Percentiles rank a stretch among this genome's conserved stretches.
phyloP scores from a whole-genome alignment of 2,888 invertebrate genomes.

The Mechanitis messenoides region DNA sequence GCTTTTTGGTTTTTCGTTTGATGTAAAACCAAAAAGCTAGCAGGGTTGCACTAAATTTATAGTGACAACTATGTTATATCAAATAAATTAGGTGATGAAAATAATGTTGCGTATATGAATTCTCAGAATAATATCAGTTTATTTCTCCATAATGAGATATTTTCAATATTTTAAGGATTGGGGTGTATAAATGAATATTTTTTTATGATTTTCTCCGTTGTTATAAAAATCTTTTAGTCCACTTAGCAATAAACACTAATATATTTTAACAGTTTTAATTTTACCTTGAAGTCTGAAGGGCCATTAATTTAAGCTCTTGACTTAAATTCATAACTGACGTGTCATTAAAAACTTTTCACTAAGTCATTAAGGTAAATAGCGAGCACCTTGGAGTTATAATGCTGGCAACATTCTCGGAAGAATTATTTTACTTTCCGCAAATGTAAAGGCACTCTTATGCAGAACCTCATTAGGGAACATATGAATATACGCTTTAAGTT shows the following conservation, averaged over 20 bases:
- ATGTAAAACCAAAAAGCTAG: too few species aligned
- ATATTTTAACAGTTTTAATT: not conserved
- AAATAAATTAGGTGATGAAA: too few species aligned
- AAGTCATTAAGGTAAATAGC: conserved; percentile 31
- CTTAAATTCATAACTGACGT: conserved; percentile 14
- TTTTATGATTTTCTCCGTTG: not conserved
- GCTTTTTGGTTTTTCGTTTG: too few species aligned
- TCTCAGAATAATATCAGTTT: too few species aligned
- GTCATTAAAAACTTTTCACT: conserved; percentile 29
- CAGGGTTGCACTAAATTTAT: too few species aligned
- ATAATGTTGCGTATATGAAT: too few species aligned
- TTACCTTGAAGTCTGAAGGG: not conserved
- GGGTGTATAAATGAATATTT: too few species aligned
- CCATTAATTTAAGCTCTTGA: conserved; percentile 9
- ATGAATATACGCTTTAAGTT: conserved; percentile 5
- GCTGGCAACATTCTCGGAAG: conserved; percentile 26
- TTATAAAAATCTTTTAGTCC: not conserved
- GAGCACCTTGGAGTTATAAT: conserved; percentile 30
- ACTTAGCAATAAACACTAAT: not conserved
- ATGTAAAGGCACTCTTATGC: conserved; percentile 18
- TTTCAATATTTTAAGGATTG: too few species aligned
- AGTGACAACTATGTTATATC: too few species aligned
- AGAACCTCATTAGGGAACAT: conserved; percentile 6
- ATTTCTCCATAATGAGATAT: too few species aligned
- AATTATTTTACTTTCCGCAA: conserved; percentile 17